Evolutionary conservation across 2,888 invertebrate genomes (phyloP).

Genomic region (Thymelicus lineola): DNA sequence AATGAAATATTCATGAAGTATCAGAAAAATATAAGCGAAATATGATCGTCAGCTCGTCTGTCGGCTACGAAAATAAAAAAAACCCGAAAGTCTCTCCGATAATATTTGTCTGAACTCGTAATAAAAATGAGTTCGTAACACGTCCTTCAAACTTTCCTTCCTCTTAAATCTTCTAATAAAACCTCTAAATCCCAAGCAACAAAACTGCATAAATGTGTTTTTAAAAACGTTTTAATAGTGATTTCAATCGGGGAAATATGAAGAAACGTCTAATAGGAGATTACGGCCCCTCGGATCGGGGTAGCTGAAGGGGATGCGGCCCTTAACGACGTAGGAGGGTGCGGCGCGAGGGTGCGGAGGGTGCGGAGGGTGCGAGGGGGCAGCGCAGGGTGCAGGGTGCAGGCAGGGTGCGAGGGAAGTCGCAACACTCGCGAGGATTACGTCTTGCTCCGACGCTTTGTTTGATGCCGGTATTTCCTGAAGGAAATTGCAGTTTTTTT

Average conservation of each 20-base stretch:
- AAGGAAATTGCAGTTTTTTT: slow-evolving; percentile 5
- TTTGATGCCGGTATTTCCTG: slow-evolving; percentile 3
- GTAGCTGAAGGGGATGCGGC: slow-evolving; percentile 20
- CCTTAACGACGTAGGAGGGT: slow-evolving; percentile 29
- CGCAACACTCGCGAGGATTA: slow-evolving; percentile 1
- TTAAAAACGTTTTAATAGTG: slow-evolving; percentile 15
- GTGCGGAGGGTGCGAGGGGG: too few relatives aligned
- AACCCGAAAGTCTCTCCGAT: too few relatives aligned
- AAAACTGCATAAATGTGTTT: not conserved
- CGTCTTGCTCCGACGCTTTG: not conserved
- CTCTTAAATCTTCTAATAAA: not conserved
- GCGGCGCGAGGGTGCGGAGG: not conserved
- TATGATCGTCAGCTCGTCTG: too few relatives aligned
- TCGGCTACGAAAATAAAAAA: too few relatives aligned
- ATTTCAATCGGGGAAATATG: slow-evolving; percentile 26
- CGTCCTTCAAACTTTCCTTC: too few relatives aligned
- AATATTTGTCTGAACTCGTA: too few relatives aligned
- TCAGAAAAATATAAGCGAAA: too few relatives aligned
- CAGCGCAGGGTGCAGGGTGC: too few relatives aligned
- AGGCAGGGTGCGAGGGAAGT: not conserved
- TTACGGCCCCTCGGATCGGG: slow-evolving; percentile 11
- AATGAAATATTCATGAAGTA: too few relatives aligned
- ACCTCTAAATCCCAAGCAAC: not conserved
- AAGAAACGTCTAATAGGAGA: slow-evolving; percentile 28
- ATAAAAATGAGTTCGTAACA: too few relatives aligned